Evolutionary conservation across 2,113 vertebrate species (phyloP), one percentile per base, ranked within the genome.

Genomic region (Antechinus flavipes): DNA sequence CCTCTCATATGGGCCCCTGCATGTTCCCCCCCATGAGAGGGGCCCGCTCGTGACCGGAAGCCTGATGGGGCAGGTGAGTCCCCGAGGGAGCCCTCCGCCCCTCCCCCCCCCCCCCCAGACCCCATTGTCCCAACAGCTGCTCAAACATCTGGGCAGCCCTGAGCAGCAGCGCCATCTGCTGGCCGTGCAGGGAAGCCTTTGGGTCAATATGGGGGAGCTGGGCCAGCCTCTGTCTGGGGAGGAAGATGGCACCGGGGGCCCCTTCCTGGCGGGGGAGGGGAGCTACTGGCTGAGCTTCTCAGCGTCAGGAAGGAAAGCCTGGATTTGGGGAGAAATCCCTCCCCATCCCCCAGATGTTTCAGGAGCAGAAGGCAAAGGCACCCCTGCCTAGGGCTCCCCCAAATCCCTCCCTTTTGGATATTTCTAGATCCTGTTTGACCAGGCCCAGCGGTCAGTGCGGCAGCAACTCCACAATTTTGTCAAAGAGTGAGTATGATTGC

Each of bases 381-480:
- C 68, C 68, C 35, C 68, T n/a, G 4, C 35, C 68, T 35, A 76
- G 35, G 14, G n/a, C 68, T 42, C 22, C 19, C 68, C n/a, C n/a
- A 84, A 84, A 42, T 84, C 16, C n/a, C 68, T 84, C 19, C 35
- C 58, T 6, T 25, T 30, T 30, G 92, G 56, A 50, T 35, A 7
- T 12, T 0, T 98, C 49, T 98, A 99, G 99, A 99, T 99, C 95
- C 99, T 99, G 90, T 99, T 99, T 47, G 99, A 99, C 98, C 99
- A 99, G 98, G 99, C 99, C 3, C 99, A 99, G 99, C 98, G 99
- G 76, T 99, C 99, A 0, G 99, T 99, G 61, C 99, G 99, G 96
- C 99, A 99, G 96, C 99, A 99, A 98, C 97, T 99, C 96, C 99
- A 99, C 98, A 99, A 99, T 97, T 99, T 99, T 96, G 99, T 99